Evolutionary conservation across 2,888 invertebrate species (phyloP).

Genomic region (Brachyopa scutellaris): DNA sequence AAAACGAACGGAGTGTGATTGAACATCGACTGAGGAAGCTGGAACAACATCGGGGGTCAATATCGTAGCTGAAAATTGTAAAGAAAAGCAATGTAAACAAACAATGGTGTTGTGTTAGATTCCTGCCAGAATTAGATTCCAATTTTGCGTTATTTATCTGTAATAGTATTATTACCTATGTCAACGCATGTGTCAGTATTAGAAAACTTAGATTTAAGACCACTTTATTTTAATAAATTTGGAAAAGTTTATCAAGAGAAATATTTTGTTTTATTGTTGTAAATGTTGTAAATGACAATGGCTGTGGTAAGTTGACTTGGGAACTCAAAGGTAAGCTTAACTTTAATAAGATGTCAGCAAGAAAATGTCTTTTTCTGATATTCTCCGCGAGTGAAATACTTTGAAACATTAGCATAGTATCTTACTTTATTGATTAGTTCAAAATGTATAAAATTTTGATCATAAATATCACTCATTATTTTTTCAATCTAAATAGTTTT

Average conservation of each 20-base stretch:
- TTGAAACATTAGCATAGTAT: too few relatives aligned
- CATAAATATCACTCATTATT: too few relatives aligned
- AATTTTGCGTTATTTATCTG: slow-evolving; percentile 1
- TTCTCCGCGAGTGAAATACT: too few relatives aligned
- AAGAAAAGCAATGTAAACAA: not conserved
- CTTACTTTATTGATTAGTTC: too few relatives aligned
- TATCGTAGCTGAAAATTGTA: slow-evolving; percentile 39
- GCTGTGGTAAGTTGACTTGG: too few relatives aligned
- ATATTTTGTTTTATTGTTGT: not conserved
- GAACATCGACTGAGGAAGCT: slow-evolving; percentile 77
- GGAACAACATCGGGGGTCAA: slow-evolving; percentile 79
- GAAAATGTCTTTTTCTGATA: too few relatives aligned
- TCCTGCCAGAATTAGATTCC: slow-evolving; percentile 49
- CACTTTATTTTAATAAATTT: slow-evolving; percentile 43
- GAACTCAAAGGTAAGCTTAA: too few relatives aligned
- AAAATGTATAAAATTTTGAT: too few relatives aligned
- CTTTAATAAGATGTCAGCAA: too few relatives aligned
- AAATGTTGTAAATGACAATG: too few relatives aligned
- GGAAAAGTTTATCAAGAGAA: not conserved
- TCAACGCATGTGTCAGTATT: slow-evolving; percentile 67
- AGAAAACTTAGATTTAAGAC: slow-evolving; percentile 46
- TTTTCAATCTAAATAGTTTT: too few relatives aligned
- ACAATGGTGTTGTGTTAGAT: slow-evolving; percentile 33
- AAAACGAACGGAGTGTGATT: slow-evolving; percentile 76
- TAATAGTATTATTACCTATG: slow-evolving; percentile 1